A percentile compares a stretch with the other conserved stretches of the same genome.
Evolutionary conservation across 1,140 invertebrate genomes (phyloP).

Genomic region (Maconellicoccus hirsutus): DNA sequence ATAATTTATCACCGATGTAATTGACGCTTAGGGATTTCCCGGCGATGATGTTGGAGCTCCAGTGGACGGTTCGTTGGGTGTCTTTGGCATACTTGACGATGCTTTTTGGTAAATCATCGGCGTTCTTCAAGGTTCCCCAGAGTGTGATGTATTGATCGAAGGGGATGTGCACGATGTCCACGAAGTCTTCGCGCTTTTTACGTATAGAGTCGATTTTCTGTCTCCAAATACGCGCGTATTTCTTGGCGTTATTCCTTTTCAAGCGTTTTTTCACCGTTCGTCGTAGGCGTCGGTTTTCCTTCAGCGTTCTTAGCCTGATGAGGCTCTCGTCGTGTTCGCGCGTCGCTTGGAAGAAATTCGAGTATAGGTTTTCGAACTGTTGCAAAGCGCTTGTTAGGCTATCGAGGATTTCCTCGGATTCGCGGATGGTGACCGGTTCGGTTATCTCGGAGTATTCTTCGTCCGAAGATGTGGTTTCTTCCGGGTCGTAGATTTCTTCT

Average conservation of each 20-base stretch:
- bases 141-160: not conserved
- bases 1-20: not conserved
- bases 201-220: not conserved
- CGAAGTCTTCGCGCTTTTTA: not conserved
- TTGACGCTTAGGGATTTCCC: not conserved
- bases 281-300: not conserved
- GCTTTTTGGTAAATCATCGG: not conserved
- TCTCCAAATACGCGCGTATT: constrained; percentile 1
- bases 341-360: not conserved
- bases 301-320: not conserved
- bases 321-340: not conserved
- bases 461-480: not conserved
- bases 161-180: not conserved
- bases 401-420: not conserved
- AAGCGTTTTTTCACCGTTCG: not conserved
- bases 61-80: not conserved
- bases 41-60: not conserved
- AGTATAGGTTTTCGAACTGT: not conserved
- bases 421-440: not conserved
- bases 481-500: not conserved
- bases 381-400: not conserved
- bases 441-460: not conserved
- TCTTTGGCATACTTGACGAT: not conserved
- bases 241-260: not conserved
- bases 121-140: not conserved